Conservation (phyloP, 2,888 invertebrate species). For the Agrochola circellaris region DNA sequence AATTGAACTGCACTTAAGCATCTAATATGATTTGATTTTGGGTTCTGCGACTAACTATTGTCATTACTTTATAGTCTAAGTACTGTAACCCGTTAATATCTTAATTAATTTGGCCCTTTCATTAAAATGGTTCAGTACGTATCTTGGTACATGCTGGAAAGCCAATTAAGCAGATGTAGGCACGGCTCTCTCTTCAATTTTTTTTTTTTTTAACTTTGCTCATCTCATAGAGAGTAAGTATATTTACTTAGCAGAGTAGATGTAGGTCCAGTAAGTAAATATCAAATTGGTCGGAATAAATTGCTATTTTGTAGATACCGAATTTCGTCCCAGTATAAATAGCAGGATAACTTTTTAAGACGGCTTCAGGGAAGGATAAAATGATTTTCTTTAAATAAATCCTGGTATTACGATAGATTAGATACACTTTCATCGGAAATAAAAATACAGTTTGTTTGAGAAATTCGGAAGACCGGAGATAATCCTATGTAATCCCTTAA, state of each 20-base stretch:
- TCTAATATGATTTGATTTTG: background rate
- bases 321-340: conserved; percentile 12
- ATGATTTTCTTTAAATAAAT: conserved; percentile 30
- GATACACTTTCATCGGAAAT: conserved; percentile 20
- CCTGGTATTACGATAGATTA: conserved; percentile 11
- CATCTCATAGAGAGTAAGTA: background rate
- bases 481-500: conserved; percentile 26
- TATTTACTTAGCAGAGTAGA: conserved; percentile 11
- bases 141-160: background rate
- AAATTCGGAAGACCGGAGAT: conserved; percentile 3
- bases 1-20: background rate
- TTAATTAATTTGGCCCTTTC: background rate
- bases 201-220: conserved; percentile 32
- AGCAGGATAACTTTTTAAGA: conserved; percentile 32
- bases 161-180: conserved; percentile 12
- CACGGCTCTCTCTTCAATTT: background rate
- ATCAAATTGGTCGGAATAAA: conserved; percentile 18
- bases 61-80: background rate
- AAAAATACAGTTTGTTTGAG: conserved; percentile 16
- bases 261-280: conserved; percentile 4
- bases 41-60: background rate
- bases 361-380: conserved; percentile 15
- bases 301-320: conserved; percentile 2
- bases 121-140: background rate
- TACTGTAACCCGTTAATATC: background rate